Conservation (phyloP, 2,113 vertebrate species). For the Falcunculus frontatus region DNA sequence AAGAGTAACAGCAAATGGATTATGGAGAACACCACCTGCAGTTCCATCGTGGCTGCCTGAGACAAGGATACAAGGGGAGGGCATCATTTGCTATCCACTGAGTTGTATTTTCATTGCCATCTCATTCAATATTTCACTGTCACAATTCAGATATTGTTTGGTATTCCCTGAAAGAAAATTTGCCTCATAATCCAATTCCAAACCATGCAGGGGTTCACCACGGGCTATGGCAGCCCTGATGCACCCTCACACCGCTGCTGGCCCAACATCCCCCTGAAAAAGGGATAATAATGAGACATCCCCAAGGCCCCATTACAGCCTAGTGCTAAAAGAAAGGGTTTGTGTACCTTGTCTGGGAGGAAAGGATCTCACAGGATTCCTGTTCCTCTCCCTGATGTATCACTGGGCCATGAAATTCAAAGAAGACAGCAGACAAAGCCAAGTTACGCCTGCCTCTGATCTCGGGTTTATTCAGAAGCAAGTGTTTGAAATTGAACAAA, state of each 20-base stretch:
- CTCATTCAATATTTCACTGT: background rate
- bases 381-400: background rate
- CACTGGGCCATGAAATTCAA: constrained; percentile 8
- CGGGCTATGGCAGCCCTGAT: rapidly evolving
- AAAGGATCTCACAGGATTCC: constrained; percentile 12
- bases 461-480: background rate
- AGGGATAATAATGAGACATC: background rate
- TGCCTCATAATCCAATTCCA: background rate
- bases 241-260: background rate
- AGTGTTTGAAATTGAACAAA: background rate
- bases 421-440: background rate
- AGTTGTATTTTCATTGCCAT: background rate
- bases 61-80: background rate
- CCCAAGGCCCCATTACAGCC: background rate
- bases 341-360: constrained; percentile 53
- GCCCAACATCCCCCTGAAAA: background rate
- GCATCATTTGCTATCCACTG: background rate
- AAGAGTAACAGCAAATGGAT: background rate
- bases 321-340: constrained; percentile 6
- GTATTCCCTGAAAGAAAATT: background rate
- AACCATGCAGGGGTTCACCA: background rate
- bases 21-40: background rate
- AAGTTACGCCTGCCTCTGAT: background rate
- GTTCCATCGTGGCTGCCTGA: background rate
- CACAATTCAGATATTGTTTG: background rate